Base-by-base conservation (phyloP, 2,113 vertebrate species). In the Mus pahari region DNA sequence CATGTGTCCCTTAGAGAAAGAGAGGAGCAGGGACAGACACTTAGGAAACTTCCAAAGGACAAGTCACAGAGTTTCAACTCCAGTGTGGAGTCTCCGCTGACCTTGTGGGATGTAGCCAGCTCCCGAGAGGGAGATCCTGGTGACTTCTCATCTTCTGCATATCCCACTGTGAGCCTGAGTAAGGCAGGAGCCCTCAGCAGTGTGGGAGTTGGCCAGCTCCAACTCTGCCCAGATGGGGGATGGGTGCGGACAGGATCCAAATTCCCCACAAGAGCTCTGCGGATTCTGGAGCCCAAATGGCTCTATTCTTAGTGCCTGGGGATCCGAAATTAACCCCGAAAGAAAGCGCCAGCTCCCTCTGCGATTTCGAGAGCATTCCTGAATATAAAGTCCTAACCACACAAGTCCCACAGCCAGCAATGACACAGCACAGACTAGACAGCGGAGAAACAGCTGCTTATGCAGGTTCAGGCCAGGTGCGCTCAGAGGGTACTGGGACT, bases 301-400 rank as follows among this genome's bases (percentile, higher is more conserved):
- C 2, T 20, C 92, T 97, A 97, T 98, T 97, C 96, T 97, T 90
- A 96, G 97, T 0, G 3, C 33, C 0, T 19, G 31, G 89, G 94
- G 83, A 71, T 75, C 95, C 91, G n/a, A 91, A 96, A 90, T 96
- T 94, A 96, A 94, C 75, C 13, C 13, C 77, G 33, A 45, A 45
- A 96, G 97, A 96, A 97, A 95, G 74, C 0, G 45, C 86, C 73
- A 31, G 93, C 79, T 86, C 91, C 96, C 89, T 45, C 4, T 0
- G 74, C n/a, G 83, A 93, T 90, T 90, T 95, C 93, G 78, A 92
- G 92, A 94, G 82, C 70, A 74, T 92, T 87, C 87, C 94, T 81
- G 74, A 94, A 92, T 92, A 88, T n/a, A 74, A 68, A 74, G 60
- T 75, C 92, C 92, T 68, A 64, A 94, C 82, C 96, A 68, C 96